Evolutionary conservation across 2,113 vertebrate genomes (phyloP).

Genomic region (Zosterops pallidus): DNA sequence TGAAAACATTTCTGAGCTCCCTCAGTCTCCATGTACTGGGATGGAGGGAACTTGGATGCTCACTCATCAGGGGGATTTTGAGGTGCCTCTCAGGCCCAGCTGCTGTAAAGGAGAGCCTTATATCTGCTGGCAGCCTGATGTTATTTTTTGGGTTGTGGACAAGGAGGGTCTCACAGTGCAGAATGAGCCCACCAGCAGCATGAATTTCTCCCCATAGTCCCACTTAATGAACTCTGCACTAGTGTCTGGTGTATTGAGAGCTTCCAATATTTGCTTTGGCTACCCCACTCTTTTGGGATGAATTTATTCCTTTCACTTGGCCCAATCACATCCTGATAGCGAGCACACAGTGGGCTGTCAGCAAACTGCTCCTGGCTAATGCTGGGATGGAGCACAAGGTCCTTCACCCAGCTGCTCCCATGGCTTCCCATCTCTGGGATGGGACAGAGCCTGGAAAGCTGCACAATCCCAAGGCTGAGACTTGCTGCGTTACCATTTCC

Average conservation of each 20-base stretch:
- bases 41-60: not conserved
- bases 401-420: not conserved
- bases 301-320: not conserved
- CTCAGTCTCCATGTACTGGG: not conserved
- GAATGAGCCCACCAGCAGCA: not conserved
- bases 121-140: not conserved
- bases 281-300: not conserved
- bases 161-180: not conserved
- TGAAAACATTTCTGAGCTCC: not conserved
- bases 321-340: not conserved
- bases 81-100: not conserved
- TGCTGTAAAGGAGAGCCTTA: fast-evolving
- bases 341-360: not conserved
- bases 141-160: not conserved
- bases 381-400: not conserved
- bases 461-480: fast-evolving
- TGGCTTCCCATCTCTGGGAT: not conserved
- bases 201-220: not conserved
- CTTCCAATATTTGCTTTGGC: not conserved
- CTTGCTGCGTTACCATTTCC: not conserved
- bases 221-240: not conserved
- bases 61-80: not conserved
- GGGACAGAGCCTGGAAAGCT: not conserved
- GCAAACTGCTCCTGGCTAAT: not conserved
- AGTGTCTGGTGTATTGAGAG: fast-evolving